These are phyloP conservation scores for Tetanocera ferruginea DNA, from an alignment of 2,888 invertebrate genomes.

Conservation along the genomic window DNA sequence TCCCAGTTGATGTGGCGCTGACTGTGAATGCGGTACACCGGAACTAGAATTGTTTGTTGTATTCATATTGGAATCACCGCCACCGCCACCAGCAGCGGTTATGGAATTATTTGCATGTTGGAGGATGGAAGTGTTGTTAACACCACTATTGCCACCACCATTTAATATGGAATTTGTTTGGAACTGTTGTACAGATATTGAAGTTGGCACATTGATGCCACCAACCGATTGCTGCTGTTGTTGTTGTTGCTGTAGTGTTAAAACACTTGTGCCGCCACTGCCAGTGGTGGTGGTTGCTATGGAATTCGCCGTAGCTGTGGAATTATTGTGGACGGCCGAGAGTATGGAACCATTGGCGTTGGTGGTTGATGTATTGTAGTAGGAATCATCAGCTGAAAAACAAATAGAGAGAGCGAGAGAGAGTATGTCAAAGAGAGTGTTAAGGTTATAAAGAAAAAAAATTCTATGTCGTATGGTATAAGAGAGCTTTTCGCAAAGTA, in stretches of 20 bases:
- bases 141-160: constrained; percentile 43
- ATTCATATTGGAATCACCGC: constrained; percentile 33
- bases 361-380: constrained; percentile 61
- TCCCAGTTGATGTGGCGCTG: constrained; percentile 68
- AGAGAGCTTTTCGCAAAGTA: not conserved
- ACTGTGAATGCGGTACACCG: constrained; percentile 69
- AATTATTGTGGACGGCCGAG: constrained; percentile 69
- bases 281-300: constrained; percentile 59
- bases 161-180: constrained; percentile 62
- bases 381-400: constrained; percentile 66
- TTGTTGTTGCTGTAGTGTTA: constrained; percentile 57
- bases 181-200: constrained; percentile 69
- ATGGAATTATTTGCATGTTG: constrained; percentile 57
- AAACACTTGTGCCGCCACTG: constrained; percentile 57
- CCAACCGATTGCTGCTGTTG: constrained; percentile 50
- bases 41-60: constrained; percentile 45
- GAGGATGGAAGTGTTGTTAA: not conserved
- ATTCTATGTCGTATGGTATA: not conserved
- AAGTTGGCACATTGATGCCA: constrained; percentile 61
- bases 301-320: constrained; percentile 53
- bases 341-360: constrained; percentile 66
- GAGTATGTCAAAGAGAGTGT: constrained; percentile 7
- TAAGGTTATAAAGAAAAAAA: not conserved
- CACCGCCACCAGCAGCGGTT: constrained; percentile 50
- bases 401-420: constrained; percentile 15